These are phyloP conservation scores for Rafetus swinhoei DNA, from an alignment of 2,113 vertebrate species.

Conservation along the genomic window DNA sequence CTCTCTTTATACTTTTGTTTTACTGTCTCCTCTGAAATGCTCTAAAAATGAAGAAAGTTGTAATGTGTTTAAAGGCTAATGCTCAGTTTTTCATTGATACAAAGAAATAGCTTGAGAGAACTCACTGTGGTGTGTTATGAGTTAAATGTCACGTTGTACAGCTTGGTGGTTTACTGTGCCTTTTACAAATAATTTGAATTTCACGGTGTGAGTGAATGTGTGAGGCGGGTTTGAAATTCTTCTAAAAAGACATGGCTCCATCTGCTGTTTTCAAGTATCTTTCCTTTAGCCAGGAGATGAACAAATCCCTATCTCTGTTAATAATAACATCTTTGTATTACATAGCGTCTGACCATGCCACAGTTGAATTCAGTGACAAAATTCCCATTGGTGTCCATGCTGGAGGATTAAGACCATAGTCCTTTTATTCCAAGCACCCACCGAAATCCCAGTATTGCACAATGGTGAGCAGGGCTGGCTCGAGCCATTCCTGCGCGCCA, in stretches of 20 bases:
- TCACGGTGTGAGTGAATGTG: not conserved
- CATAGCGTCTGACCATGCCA: not conserved
- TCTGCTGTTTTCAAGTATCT: not conserved
- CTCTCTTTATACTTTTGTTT: not conserved
- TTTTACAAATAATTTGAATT: constrained; percentile 3
- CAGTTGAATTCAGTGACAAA: not conserved
- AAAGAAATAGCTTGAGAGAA: not conserved
- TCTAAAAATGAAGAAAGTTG: not conserved
- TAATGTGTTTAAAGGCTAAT: not conserved
- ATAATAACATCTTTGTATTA: not conserved
- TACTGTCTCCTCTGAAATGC: not conserved
- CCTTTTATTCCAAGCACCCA: not conserved
- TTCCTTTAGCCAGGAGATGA: not conserved
- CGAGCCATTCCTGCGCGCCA: too few relatives aligned
- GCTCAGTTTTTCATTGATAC: not conserved
- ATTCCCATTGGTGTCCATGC: not conserved
- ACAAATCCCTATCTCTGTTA: not conserved
- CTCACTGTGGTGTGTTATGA: not conserved
- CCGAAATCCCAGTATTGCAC: not conserved
- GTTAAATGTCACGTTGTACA: not conserved
- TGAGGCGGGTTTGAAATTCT: not conserved
- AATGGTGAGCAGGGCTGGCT: not conserved
- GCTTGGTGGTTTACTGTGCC: not conserved
- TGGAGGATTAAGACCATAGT: not conserved
- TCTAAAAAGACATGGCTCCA: not conserved